A percentile compares a stretch with the other conserved stretches of the same genome.
These are phyloP conservation scores for Norana najaformis DNA, from an alignment of 2,888 invertebrate genomes.

Conservation along the genomic window DNA sequence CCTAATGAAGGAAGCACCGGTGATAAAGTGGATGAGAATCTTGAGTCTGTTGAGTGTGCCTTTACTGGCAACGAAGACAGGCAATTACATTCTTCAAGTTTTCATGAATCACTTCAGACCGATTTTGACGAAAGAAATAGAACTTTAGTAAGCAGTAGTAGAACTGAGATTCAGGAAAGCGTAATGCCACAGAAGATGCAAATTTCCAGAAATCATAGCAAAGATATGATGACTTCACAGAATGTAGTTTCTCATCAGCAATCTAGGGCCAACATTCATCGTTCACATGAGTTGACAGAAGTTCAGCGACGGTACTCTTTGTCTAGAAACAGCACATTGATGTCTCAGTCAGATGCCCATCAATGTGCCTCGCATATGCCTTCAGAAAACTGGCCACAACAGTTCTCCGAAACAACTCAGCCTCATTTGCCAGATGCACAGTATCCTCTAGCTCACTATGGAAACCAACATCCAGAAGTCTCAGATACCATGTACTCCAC, in stretches of 20 bases:
- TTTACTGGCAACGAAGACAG: neutral
- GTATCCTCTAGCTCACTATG: neutral
- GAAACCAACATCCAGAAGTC: neutral
- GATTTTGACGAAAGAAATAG: neutral
- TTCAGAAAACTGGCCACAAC: neutral
- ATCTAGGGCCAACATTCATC: neutral
- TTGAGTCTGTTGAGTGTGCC: neutral
- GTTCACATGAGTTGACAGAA: neutral
- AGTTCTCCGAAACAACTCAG: neutral
- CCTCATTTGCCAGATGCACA: neutral
- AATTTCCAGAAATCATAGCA: neutral
- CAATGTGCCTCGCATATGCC: neutral
- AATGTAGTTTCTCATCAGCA: neutral
- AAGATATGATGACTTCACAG: neutral
- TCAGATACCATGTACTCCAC: neutral
- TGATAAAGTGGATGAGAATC: neutral
- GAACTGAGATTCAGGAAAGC: neutral
- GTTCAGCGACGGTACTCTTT: neutral
- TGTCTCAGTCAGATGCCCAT: neutral
- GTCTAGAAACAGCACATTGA: neutral
- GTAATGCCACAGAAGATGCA: neutral
- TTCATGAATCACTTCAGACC: neutral
- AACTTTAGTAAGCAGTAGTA: neutral
- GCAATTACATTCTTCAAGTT: neutral
- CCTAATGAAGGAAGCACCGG: neutral